Conservation (phyloP, 2,888 invertebrate genomes). For the Melanchra persicariae region DNA sequence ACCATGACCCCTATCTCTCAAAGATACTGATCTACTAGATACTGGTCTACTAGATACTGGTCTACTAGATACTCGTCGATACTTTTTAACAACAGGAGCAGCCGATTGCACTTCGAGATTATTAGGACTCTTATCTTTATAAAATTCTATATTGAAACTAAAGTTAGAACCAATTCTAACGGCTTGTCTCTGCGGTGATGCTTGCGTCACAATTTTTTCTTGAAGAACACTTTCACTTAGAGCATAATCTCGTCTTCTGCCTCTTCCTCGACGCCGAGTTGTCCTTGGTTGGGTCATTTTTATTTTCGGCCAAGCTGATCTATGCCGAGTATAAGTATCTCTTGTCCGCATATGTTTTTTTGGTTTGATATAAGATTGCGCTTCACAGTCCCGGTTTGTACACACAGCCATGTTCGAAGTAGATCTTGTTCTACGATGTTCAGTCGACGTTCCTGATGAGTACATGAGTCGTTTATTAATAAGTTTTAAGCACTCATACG, state of each 20-base stretch:
- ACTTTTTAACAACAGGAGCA: constrained; percentile 15
- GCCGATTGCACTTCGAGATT: constrained; percentile 25
- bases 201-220: neutral
- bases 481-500: constrained; percentile 58
- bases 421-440: constrained; percentile 31
- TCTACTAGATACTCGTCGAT: neutral
- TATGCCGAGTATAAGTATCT: constrained; percentile 12
- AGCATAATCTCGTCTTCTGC: neutral
- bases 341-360: constrained; percentile 20
- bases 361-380: constrained; percentile 40
- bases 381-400: constrained; percentile 38
- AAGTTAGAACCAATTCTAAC: constrained; percentile 68
- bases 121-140: constrained; percentile 51
- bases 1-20: constrained; percentile 26
- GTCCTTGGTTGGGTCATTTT: constrained; percentile 9
- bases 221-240: neutral
- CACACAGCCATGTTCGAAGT: constrained; percentile 27
- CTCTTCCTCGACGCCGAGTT: neutral
- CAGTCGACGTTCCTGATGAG: constrained; percentile 46
- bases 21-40: neutral
- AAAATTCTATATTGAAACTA: constrained; percentile 71
- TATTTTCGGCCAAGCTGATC: constrained; percentile 1
- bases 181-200: constrained; percentile 42
- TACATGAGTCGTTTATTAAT: constrained; percentile 46
- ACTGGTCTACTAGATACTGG: no score